Base-by-base conservation (phyloP, 2,888 invertebrate species). In the Megamerina dolium region DNA sequence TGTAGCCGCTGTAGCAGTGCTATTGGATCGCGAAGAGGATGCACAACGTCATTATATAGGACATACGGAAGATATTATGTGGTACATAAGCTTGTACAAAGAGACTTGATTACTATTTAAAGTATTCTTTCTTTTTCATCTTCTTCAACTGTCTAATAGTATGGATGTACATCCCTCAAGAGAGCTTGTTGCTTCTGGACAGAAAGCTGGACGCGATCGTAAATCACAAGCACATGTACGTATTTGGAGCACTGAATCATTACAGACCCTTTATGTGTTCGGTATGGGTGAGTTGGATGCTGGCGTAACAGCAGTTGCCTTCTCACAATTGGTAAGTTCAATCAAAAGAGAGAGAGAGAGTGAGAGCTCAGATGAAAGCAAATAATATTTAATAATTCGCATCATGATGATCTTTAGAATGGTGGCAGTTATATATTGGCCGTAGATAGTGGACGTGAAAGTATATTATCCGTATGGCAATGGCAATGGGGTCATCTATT, bases 401-500 rank as follows among this genome's bases (percentile, higher is more conserved):
- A 13, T 29, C 19, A 14, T 41, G n/a, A 17, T 3, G n/a, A n/a
- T 17, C 9, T 9, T 9, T 35, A 17, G 91, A 90, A 90, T 60
- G 87, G 89, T 2, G 93, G 92, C 13, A 89, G 87, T 64, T 90
- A 90, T 67, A 86, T 94, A 33, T 67, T 93, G 54, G 91, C 89
- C 0, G 86, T 93, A 21, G 93, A 94, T 64, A 87, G 85, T 4
- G 89, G 91, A 1, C 78, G 87, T 37, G 91, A 92, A 68, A 88
- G 92, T 62, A 88, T 91, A 49, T 75, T 93, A 3, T 90, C 90
- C 0, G 89, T 94, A 1, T 94, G 93, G 93, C 90, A 93, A 59
- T 93, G 93, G 93, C 88, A 90, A 61, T 90, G 91, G 84, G 89
- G 90, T 39, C 86, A 88, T 70, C 75, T 92, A n/a, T 77, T 93